A percentile compares a stretch with the other conserved stretches of the same genome.
phyloP scores from a whole-genome alignment of 2,113 vertebrate genomes.

The Diadophis punctatus region DNA sequence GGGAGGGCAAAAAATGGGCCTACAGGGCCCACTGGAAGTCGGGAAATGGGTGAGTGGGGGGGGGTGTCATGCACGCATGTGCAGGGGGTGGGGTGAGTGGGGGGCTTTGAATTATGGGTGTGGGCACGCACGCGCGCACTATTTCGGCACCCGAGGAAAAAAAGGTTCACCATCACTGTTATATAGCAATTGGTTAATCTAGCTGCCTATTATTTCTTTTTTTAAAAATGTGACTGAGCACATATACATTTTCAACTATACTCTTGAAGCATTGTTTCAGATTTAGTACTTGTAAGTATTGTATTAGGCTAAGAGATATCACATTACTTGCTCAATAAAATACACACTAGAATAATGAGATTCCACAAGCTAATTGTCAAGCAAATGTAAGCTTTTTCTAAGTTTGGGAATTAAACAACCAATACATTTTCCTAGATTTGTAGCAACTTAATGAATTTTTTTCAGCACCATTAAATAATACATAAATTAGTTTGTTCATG shows the following conservation, averaged over 20 bases:
- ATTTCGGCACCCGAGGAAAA: too few species aligned
- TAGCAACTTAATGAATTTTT: not conserved
- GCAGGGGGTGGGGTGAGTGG: too few species aligned
- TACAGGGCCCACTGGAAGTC: too few species aligned
- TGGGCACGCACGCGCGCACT: too few species aligned
- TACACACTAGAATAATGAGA: not conserved
- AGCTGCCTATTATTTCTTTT: slow-evolving; percentile 11
- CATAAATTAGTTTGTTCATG: not conserved
- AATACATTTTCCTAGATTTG: not conserved
- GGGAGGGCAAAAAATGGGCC: too few species aligned
- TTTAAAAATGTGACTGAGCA: not conserved
- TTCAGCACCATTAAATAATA: not conserved
- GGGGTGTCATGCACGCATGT: too few species aligned
- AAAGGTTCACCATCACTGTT: too few species aligned
- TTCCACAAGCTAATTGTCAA: not conserved
- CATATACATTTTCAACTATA: slow-evolving; percentile 2
- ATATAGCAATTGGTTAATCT: slow-evolving; percentile 16
- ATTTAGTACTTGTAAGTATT: not conserved
- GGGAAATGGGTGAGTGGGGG: too few species aligned
- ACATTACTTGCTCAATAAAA: not conserved
- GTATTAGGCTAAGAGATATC: not conserved
- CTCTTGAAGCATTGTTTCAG: slow-evolving; percentile 3
- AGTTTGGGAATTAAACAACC: not conserved
- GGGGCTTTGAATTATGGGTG: too few species aligned
- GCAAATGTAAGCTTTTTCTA: not conserved